phyloP scores from a whole-genome alignment of 53 echinoderm and acorn worm genomes.

The Apostichopus leukothele region DNA sequence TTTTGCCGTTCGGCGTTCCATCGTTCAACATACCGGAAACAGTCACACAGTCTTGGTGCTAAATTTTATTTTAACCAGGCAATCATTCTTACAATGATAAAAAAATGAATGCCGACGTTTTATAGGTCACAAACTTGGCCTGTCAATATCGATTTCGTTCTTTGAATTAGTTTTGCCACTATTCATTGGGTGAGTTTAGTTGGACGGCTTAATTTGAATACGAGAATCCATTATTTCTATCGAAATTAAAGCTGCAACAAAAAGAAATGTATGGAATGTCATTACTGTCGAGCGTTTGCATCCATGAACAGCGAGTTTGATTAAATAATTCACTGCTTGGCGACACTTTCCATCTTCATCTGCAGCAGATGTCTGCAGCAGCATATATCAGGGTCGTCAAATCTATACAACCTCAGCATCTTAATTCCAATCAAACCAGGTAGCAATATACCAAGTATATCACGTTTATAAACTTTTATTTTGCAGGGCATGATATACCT shows the following conservation, averaged over 20 bases:
- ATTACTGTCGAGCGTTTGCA: background rate
- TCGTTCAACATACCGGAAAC: too few species aligned
- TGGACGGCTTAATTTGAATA: background rate
- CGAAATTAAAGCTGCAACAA: background rate
- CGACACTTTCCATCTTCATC: background rate
- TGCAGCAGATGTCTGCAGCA: background rate
- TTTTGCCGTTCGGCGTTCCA: too few species aligned
- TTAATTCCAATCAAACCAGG: too few species aligned
- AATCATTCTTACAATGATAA: too few species aligned
- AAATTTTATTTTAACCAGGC: too few species aligned
- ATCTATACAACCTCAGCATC: too few species aligned
- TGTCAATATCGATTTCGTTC: slow-evolving; percentile 5
- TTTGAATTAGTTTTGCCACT: background rate
- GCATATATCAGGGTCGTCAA: background rate
- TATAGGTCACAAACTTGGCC: background rate
- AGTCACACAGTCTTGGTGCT: too few species aligned
- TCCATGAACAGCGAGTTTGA: background rate
- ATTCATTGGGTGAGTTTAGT: background rate
- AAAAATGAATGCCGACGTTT: background rate
- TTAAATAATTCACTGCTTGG: background rate
- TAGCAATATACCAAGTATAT: background rate
- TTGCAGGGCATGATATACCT: slow-evolving; percentile 78
- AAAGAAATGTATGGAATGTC: background rate
- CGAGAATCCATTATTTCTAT: background rate
- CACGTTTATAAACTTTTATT: background rate